A percentile compares a stretch with the other conserved stretches of the same genome.
Conservation (phyloP, 2,888 invertebrate species). For the Criorhina ranunculi region DNA sequence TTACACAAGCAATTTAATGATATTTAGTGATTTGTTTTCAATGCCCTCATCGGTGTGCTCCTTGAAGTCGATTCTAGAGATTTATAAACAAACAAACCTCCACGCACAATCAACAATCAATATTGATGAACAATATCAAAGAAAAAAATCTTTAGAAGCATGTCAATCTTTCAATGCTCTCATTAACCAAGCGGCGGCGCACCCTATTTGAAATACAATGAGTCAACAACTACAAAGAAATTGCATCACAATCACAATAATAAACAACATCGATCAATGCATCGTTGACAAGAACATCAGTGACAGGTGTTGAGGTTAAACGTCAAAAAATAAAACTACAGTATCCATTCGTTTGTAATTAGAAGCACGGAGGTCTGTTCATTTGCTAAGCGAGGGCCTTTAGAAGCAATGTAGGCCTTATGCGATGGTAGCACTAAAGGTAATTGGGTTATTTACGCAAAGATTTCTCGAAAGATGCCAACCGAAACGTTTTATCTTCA, state of each 20-base stretch:
- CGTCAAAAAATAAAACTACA: conserved; percentile 41
- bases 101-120: conserved; percentile 56
- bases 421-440: background rate
- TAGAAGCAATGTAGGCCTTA: background rate
- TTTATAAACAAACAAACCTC: conserved; percentile 56
- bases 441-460: conserved; percentile 17
- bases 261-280: conserved; percentile 61
- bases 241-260: conserved; percentile 63
- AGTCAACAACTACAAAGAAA: conserved; percentile 38
- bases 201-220: conserved; percentile 39
- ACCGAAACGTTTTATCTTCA: too few species aligned
- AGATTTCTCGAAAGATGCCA: background rate
- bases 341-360: too few species aligned
- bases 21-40: conserved; percentile 43
- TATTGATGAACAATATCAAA: conserved; percentile 66
- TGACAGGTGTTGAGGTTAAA: conserved; percentile 48
- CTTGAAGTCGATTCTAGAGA: conserved; percentile 32
- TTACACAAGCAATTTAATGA: background rate
- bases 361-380: background rate
- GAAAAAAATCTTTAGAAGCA: conserved; percentile 34
- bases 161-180: conserved; percentile 68
- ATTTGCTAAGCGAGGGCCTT: background rate
- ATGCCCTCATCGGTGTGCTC: conserved; percentile 16
- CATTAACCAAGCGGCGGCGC: conserved; percentile 61
- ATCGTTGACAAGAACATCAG: conserved; percentile 55